These are phyloP conservation scores for Apamea anceps DNA, from an alignment of 2,888 invertebrate genomes.

Conservation along the genomic window DNA sequence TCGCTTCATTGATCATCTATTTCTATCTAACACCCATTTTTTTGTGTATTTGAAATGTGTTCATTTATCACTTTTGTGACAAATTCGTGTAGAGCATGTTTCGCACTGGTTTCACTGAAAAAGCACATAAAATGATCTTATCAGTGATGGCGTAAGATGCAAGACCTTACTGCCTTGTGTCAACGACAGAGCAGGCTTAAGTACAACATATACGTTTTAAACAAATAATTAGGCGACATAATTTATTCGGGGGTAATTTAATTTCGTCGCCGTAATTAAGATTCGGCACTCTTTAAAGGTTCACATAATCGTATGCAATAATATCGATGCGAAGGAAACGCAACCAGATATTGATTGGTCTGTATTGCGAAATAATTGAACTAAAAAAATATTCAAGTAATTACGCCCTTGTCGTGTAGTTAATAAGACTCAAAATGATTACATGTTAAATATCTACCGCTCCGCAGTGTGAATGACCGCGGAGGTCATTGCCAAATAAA, in stretches of 20 bases:
- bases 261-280: slow-evolving; percentile 52
- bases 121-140: background rate
- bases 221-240: slow-evolving; percentile 30
- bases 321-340: slow-evolving; percentile 49
- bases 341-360: slow-evolving; percentile 58
- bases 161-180: slow-evolving; percentile 16
- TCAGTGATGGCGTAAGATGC: slow-evolving; percentile 17
- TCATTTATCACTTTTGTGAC: background rate
- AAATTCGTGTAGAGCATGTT: background rate
- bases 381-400: slow-evolving; percentile 32
- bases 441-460: slow-evolving; percentile 16
- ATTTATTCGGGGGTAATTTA: slow-evolving; percentile 44
- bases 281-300: slow-evolving; percentile 46
- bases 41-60: background rate
- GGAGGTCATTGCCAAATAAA: slow-evolving; percentile 89
- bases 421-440: slow-evolving; percentile 67
- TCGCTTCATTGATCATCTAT: background rate
- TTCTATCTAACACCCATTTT: background rate
- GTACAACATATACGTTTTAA: slow-evolving; percentile 11
- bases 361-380: slow-evolving; percentile 60
- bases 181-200: slow-evolving; percentile 8
- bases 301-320: slow-evolving; percentile 53
- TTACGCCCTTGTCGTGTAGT: slow-evolving; percentile 40
- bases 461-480: slow-evolving; percentile 81
- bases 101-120: background rate